Evolutionary conservation across 2,113 vertebrate genomes (phyloP), one percentile per base, ranked within the genome.

Genomic region (Podarcis cretensis): DNA sequence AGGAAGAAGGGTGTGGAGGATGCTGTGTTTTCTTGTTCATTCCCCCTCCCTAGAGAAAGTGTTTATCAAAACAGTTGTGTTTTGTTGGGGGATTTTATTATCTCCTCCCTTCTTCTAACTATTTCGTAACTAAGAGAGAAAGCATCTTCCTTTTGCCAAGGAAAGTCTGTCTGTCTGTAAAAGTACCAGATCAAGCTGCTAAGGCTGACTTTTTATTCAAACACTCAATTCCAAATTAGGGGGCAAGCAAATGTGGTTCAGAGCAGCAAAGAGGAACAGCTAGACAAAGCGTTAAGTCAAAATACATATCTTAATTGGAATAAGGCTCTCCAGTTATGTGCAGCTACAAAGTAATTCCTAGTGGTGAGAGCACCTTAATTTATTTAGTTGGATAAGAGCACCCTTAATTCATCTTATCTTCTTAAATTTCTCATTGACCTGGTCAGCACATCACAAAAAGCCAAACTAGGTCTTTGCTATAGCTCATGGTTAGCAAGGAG

Each of bases 1-100:
- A 95, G 92, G 87, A 96, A 94, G 93, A 95, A 96, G 95, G 95
- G 95, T 79, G 95, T 90, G 95, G 95, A 95, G 92, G 94, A 95
- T 95, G 95, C 96, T 94, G 91, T 85, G 87, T 91, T 94, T 92
- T 93, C 90, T 92, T 92, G 87, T 90, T 91, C 91, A 80, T 91
- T 92, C 92, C 79, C 92, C 84, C 91, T 83, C 74, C 23, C 54
- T 48, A 25, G 37, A 37, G 1, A 5, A 91, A 89, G 63, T 75
- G 94, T 93, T 94, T 95, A 92, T 87, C 84, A 89, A 91, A 91
- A 94, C 88, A 91, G 87, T 86, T 88, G 35, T 79, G 87, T 89
- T 95, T 93, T 93, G 92, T 86, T 93, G 86, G 9, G 0, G 65
- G 90, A 83, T 43, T 79, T 1, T 63, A 71, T 83, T 23, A 43